A percentile compares a stretch with the other conserved stretches of the same genome.
These are phyloP conservation scores for Leiothrix lutea DNA, from an alignment of 2,113 vertebrate genomes.

Conservation along the genomic window DNA sequence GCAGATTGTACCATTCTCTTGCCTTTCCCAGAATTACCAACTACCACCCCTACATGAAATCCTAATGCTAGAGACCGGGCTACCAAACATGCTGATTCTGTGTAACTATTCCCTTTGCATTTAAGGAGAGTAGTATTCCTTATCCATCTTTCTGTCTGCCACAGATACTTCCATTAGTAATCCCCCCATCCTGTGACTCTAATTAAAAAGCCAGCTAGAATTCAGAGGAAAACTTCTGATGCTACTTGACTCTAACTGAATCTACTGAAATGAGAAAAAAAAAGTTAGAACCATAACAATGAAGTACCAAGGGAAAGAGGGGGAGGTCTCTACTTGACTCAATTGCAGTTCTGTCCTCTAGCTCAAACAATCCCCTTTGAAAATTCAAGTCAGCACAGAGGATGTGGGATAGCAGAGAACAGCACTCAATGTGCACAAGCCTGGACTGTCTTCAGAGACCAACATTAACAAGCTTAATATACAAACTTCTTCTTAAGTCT, in stretches of 20 bases:
- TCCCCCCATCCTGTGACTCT: not conserved
- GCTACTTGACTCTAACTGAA: not conserved
- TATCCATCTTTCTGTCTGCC: not conserved
- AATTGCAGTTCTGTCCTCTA: not conserved
- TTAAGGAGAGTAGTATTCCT: not conserved
- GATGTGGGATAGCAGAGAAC: not conserved
- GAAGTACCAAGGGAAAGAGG: fast-evolving
- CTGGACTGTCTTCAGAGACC: not conserved
- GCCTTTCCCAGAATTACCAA: not conserved
- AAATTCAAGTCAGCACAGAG: not conserved
- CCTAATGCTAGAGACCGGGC: not conserved
- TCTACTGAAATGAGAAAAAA: not conserved
- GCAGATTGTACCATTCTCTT: fast-evolving
- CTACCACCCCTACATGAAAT: not conserved
- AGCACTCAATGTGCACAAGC: not conserved
- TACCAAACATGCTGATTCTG: not conserved
- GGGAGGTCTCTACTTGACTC: not conserved
- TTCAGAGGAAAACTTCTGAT: not conserved
- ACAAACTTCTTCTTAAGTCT: not conserved
- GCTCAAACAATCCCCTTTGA: not conserved
- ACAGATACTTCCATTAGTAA: not conserved
- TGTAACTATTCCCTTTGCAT: not conserved
- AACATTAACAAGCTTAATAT: not conserved
- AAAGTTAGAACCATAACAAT: not conserved
- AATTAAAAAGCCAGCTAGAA: not conserved